Conservation (phyloP, 2,888 invertebrate genomes). For the Pheosia gnoma region DNA sequence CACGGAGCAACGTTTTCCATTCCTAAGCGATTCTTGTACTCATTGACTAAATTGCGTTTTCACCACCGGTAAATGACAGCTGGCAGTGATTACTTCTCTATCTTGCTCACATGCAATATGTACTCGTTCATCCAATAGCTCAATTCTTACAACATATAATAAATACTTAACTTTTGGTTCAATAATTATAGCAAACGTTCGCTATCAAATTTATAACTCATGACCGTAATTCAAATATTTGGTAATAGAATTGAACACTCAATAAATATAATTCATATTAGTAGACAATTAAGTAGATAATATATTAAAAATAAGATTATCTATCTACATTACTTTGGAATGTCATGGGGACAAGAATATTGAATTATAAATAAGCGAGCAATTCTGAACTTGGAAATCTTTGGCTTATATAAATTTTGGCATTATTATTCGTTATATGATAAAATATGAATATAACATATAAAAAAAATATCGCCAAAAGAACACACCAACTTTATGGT, state of each 20-base stretch:
- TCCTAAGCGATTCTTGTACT: background rate
- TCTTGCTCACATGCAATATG: too few relatives aligned
- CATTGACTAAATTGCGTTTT: too few relatives aligned
- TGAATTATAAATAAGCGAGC: constrained; percentile 13
- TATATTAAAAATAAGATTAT: constrained; percentile 35
- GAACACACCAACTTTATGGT: too few relatives aligned
- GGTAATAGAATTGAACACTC: constrained; percentile 57
- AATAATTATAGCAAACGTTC: constrained; percentile 13
- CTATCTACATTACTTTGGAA: constrained; percentile 57
- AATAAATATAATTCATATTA: constrained; percentile 50
- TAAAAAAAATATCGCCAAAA: too few relatives aligned
- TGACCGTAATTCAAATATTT: constrained; percentile 39
- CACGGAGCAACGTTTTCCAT: too few relatives aligned
- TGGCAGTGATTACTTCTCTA: too few relatives aligned
- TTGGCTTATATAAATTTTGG: constrained; percentile 36
- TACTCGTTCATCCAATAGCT: too few relatives aligned
- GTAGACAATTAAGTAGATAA: constrained; percentile 56
- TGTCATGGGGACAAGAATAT: constrained; percentile 42
- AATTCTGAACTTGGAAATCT: constrained; percentile 14
- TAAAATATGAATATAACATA: too few relatives aligned
- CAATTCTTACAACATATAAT: too few relatives aligned
- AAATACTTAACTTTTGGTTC: constrained; percentile 7
- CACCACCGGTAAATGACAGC: too few relatives aligned
- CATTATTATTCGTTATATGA: constrained; percentile 7
- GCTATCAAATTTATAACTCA: constrained; percentile 27